These are phyloP conservation scores for Apodemus speciosus DNA, from an alignment of 2,113 vertebrate species.

Conservation along the genomic window DNA sequence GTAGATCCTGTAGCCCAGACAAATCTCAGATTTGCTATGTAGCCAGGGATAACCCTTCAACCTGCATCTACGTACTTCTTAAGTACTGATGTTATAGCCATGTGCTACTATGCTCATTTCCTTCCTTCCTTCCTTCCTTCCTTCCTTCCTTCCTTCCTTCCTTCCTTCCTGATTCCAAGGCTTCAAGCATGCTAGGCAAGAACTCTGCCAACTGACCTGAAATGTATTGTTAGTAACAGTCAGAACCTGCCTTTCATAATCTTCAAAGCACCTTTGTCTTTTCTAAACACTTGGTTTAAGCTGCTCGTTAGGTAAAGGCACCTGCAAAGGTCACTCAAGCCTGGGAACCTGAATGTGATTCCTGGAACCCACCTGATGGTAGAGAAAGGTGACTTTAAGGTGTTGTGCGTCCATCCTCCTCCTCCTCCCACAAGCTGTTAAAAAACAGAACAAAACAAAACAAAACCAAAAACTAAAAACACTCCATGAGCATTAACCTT, in stretches of 20 bases:
- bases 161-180: background rate
- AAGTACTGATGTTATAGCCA: too few relatives aligned
- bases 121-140: too few relatives aligned
- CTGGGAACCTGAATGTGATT: background rate
- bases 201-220: background rate
- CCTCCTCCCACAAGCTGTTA: background rate
- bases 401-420: too few relatives aligned
- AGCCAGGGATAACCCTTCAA: background rate
- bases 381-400: background rate
- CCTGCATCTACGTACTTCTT: background rate
- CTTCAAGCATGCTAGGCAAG: too few relatives aligned
- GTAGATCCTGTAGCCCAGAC: background rate
- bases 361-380: background rate
- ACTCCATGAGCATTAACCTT: background rate
- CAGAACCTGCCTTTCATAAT: slow-evolving; percentile 16
- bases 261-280: slow-evolving; percentile 24
- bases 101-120: background rate
- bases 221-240: background rate
- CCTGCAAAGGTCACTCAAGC: background rate
- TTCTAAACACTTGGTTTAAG: background rate
- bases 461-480: too few relatives aligned
- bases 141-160: too few relatives aligned
- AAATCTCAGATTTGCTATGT: background rate
- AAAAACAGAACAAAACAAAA: background rate
- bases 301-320: background rate